Base-by-base conservation (phyloP, 2,797 vertebrate species). In the Thunnus albacares region DNA sequence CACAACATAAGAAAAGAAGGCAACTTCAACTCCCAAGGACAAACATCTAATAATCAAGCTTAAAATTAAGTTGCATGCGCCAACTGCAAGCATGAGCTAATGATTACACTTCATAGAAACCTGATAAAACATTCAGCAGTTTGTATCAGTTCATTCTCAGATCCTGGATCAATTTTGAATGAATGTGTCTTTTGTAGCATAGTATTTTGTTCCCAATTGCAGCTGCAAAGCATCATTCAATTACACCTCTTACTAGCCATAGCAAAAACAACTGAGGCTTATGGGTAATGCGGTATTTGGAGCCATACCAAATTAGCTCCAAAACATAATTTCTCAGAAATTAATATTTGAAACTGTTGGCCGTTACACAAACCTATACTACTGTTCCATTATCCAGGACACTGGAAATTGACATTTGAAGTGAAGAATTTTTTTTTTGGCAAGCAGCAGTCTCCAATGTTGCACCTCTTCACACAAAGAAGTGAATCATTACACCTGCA, bases 401-500 rank as follows among this genome's bases (percentile, higher is more conserved):
- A 64, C 22, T 18, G 6, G n/a, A 79, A 53, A 56, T 20, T 35
- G 52, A 33, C 38, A 38, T 22, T 22, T 52, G 20, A n/a, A 22
- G 20, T 22, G 51, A 52, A 52, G 20, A 22, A 10, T n/a, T n/a
- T 38, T 51, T 20, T 20, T 51, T 51, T 18, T 6, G 2, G 22
- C 41, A 66, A 43, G 57, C 47, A n/a, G 24, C 22, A 43, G 18
- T 74, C 56, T 74, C 38, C 24, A 64, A 47, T 41, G 51, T n/a
- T 41, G 60, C 49, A 64, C 68, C 33, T 73, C 15, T 41, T 3
- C 30, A 51, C 35, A 67, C 22, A 53, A 66, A 76, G 38, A 71
- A 26, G 47, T 75, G 60, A 79, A 65, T 81, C 22, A 83, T 71
- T 67, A 45, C 69, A 55, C n/a, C 65, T 49, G 56, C 77, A 64